These are phyloP conservation scores for Mamestra configurata DNA, from an alignment of 1,140 invertebrate genomes.

Conservation along the genomic window DNA sequence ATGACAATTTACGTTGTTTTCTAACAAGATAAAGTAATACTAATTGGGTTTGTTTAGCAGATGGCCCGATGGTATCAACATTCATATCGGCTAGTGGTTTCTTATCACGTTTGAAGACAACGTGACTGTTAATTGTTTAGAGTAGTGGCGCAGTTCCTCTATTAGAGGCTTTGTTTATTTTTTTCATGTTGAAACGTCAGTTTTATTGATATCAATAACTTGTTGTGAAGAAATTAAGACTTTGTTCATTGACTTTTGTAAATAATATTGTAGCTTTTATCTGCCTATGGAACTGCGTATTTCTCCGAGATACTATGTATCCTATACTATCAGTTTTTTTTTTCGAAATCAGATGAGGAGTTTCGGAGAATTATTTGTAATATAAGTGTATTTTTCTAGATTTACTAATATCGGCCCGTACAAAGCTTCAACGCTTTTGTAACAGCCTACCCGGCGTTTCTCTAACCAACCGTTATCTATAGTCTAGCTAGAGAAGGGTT, in stretches of 20 bases:
- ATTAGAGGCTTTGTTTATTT: constrained; percentile 1
- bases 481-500: too few relatives aligned
- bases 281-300: too few relatives aligned
- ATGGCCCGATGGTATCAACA: not conserved
- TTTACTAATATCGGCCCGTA: too few relatives aligned
- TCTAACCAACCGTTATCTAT: too few relatives aligned
- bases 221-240: not conserved
- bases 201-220: not conserved
- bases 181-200: not conserved
- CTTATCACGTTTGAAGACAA: constrained; percentile 43
- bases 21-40: constrained; percentile 41
- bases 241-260: not conserved
- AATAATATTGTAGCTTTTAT: too few relatives aligned
- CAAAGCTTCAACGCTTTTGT: too few relatives aligned
- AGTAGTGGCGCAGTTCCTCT: not conserved
- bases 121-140: constrained; percentile 35
- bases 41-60: constrained; percentile 41
- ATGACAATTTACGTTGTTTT: constrained; percentile 15
- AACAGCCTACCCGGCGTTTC: too few relatives aligned
- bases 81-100: constrained; percentile 20
- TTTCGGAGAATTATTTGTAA: too few relatives aligned
- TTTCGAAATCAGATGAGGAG: too few relatives aligned
- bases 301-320: too few relatives aligned
- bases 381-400: too few relatives aligned
- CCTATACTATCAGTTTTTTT: too few relatives aligned